Evolutionary conservation across 2,888 invertebrate species (phyloP).

Genomic region (Caenorhabditis becei): DNA sequence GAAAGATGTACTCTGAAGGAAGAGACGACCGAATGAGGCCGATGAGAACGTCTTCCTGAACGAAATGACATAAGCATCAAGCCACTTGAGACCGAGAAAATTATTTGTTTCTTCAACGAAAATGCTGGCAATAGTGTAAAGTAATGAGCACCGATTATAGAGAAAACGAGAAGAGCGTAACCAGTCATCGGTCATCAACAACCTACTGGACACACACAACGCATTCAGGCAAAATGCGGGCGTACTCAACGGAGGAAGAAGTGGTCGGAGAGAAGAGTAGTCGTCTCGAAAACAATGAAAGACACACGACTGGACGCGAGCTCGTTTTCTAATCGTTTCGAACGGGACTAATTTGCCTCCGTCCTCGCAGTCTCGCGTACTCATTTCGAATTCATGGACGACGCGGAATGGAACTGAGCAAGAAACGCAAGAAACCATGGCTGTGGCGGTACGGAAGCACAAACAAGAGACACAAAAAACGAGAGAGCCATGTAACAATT

Average conservation of each 20-base stretch:
- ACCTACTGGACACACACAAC: conserved; percentile 26
- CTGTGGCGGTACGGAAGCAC: conserved; percentile 24
- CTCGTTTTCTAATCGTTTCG: conserved; percentile 56
- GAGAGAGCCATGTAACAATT: conserved; percentile 14
- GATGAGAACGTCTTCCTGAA: conserved; percentile 8
- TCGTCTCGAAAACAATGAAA: conserved; percentile 27
- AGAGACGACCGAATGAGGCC: conserved; percentile 23
- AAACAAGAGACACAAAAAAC: conserved; percentile 26
- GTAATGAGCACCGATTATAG: conserved; percentile 51
- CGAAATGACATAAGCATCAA: background rate
- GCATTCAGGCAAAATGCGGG: conserved; percentile 9
- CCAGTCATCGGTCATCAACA: conserved; percentile 22
- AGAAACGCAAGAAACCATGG: background rate
- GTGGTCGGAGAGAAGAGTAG: conserved; percentile 14
- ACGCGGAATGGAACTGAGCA: background rate
- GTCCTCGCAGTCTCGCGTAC: conserved; percentile 9
- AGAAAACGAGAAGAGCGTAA: conserved; percentile 9
- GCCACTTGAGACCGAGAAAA: conserved; percentile 8
- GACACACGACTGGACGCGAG: conserved; percentile 26
- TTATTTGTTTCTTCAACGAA: background rate
- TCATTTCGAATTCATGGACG: conserved; percentile 52
- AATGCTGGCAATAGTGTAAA: conserved; percentile 6
- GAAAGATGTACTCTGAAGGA: conserved; percentile 8
- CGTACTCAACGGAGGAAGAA: conserved; percentile 19
- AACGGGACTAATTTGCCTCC: conserved; percentile 40